Conservation (phyloP, 37 sponge, comb jelly and placozoan genomes). For the Spongilla lacustris region DNA sequence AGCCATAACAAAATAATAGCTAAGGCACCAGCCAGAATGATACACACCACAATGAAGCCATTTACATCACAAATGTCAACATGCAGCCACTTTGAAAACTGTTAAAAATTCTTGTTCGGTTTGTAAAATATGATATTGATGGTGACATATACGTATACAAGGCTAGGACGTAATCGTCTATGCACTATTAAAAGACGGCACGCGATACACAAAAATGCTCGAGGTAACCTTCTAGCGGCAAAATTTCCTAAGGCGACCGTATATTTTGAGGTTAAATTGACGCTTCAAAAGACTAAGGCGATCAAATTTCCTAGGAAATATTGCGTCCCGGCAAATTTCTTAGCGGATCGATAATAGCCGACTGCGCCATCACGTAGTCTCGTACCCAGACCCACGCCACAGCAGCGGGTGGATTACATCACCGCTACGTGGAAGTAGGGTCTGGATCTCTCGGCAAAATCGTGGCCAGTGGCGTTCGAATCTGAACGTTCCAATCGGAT, state of each 20-base stretch:
- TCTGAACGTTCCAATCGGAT: no score
- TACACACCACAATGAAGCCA: not conserved
- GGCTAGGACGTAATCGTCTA: not conserved
- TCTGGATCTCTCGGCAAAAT: no score
- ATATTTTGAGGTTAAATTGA: not conserved
- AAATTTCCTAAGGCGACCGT: conserved; percentile 1
- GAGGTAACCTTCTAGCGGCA: not conserved
- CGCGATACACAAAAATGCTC: not conserved
- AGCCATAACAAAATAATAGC: not conserved
- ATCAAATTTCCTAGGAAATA: not conserved
- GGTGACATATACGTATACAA: not conserved
- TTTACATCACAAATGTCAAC: not conserved
- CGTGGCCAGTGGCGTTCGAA: no score
- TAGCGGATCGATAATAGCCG: no score
- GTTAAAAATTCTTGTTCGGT: not conserved
- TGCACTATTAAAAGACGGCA: not conserved
- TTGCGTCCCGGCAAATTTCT: not conserved
- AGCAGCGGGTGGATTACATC: no score
- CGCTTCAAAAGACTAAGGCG: not conserved
- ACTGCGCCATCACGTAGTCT: no score
- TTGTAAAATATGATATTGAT: not conserved
- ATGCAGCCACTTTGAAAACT: not conserved
- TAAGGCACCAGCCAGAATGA: not conserved
- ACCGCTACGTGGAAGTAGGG: no score
- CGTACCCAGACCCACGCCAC: no score